A percentile compares a stretch with the other conserved stretches of the same genome.
phyloP scores from a whole-genome alignment of 2,113 vertebrate species.

The Mustela lutreola region DNA sequence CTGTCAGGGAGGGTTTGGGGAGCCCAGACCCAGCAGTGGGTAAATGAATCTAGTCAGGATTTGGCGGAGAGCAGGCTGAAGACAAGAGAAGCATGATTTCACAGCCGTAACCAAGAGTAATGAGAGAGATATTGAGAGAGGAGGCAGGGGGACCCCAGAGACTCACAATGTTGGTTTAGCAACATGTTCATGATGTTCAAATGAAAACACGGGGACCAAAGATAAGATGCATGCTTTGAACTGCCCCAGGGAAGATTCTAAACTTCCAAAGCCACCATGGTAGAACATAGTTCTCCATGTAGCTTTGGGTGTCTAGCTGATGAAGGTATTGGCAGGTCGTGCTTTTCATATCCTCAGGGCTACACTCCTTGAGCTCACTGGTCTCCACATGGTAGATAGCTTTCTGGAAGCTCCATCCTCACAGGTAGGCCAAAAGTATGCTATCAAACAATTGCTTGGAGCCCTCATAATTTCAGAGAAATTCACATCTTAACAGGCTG shows the following conservation, averaged over 20 bases:
- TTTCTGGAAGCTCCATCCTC: background rate
- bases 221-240: no score
- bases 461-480: background rate
- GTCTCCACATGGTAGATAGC: background rate
- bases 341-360: fast-evolving
- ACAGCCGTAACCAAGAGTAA: background rate
- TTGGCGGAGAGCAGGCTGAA: background rate
- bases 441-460: background rate
- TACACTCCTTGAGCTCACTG: fast-evolving
- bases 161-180: background rate
- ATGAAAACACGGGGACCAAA: background rate
- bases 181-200: background rate
- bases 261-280: fast-evolving
- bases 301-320: background rate
- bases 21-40: background rate
- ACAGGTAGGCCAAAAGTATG: fast-evolving
- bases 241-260: background rate
- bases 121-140: background rate
- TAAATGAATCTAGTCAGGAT: background rate
- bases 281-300: background rate
- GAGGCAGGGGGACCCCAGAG: background rate
- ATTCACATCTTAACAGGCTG: background rate
- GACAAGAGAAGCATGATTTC: background rate
- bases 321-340: fast-evolving
- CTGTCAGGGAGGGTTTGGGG: background rate